A percentile compares a stretch with the other conserved stretches of the same genome.
Conservation (phyloP, 2,797 vertebrate species). For the Lepidocolaptes lacrymiger region DNA sequence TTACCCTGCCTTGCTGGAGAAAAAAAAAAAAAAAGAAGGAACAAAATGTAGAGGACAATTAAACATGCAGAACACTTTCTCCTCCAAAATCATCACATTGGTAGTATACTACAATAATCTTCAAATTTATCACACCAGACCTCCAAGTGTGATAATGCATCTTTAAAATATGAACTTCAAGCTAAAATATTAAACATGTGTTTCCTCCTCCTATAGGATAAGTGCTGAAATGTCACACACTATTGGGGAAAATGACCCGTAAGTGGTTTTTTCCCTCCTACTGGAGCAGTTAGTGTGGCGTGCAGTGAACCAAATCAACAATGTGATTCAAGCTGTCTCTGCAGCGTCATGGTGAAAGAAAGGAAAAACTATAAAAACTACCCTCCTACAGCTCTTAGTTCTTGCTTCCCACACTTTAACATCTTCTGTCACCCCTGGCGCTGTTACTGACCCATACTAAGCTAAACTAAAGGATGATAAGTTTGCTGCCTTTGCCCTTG, state of each 20-base stretch:
- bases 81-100: slow-evolving; percentile 37
- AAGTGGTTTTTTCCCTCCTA: slow-evolving; percentile 74
- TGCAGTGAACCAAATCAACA: slow-evolving; percentile 86
- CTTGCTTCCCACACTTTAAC: slow-evolving; percentile 86
- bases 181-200: slow-evolving; percentile 75
- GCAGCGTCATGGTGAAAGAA: slow-evolving; percentile 82
- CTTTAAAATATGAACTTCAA: slow-evolving; percentile 74
- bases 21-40: not conserved
- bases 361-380: slow-evolving; percentile 84
- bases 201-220: slow-evolving; percentile 64
- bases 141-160: slow-evolving; percentile 71
- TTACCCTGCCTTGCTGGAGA: not conserved
- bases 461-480: slow-evolving; percentile 89
- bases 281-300: slow-evolving; percentile 79
- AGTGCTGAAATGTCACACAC: slow-evolving; percentile 72
- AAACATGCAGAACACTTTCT: slow-evolving; percentile 24
- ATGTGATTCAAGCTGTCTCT: slow-evolving; percentile 83
- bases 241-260: slow-evolving; percentile 79
- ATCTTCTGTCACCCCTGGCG: slow-evolving; percentile 85
- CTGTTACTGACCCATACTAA: slow-evolving; percentile 87
- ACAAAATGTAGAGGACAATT: slow-evolving; percentile 34
- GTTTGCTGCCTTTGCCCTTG: slow-evolving; percentile 87
- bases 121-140: slow-evolving; percentile 70
- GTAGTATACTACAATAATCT: slow-evolving; percentile 49
- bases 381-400: slow-evolving; percentile 83